Conservation (phyloP, 2,888 invertebrate species). For the Phalera bucephala region DNA sequence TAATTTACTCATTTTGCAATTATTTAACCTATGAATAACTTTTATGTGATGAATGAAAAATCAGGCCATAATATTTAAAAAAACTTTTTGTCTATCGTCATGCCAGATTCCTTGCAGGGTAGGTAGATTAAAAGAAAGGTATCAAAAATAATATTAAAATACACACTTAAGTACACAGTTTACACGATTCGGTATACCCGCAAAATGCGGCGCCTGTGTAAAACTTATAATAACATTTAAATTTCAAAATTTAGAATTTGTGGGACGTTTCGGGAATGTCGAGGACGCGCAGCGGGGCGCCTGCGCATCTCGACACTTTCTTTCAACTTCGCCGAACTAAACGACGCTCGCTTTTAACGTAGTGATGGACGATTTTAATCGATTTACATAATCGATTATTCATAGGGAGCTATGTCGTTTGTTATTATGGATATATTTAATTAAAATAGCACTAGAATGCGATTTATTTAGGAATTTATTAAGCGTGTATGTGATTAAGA, state of each 20-base stretch:
- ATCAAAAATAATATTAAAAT: too few species aligned
- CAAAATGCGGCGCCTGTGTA: neutral
- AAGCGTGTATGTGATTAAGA: too few species aligned
- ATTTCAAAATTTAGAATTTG: slow-evolving; percentile 44
- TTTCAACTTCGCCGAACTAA: slow-evolving; percentile 65
- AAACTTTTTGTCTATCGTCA: too few species aligned
- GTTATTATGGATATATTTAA: neutral
- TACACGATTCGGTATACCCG: too few species aligned
- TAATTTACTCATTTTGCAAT: too few species aligned
- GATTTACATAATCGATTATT: slow-evolving; percentile 39
- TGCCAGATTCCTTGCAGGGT: too few species aligned
- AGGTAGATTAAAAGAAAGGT: too few species aligned
- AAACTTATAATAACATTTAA: slow-evolving; percentile 23
- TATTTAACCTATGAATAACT: too few species aligned
- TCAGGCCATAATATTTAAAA: too few species aligned
- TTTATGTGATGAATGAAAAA: too few species aligned
- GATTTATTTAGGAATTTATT: slow-evolving; percentile 52
- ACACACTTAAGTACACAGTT: too few species aligned
- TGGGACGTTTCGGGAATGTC: slow-evolving; percentile 52
- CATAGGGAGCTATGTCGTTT: slow-evolving; percentile 23
- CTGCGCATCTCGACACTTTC: slow-evolving; percentile 56
- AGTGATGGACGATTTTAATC: slow-evolving; percentile 40
- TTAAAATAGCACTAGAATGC: slow-evolving; percentile 41
- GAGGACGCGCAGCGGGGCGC: slow-evolving; percentile 65
- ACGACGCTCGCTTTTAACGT: slow-evolving; percentile 25